Percentiles rank a stretch among this genome's conserved stretches.
Evolutionary conservation across 64 coral and sea anemone species (phyloP).

Genomic region (Stichodactyla helianthus): DNA sequence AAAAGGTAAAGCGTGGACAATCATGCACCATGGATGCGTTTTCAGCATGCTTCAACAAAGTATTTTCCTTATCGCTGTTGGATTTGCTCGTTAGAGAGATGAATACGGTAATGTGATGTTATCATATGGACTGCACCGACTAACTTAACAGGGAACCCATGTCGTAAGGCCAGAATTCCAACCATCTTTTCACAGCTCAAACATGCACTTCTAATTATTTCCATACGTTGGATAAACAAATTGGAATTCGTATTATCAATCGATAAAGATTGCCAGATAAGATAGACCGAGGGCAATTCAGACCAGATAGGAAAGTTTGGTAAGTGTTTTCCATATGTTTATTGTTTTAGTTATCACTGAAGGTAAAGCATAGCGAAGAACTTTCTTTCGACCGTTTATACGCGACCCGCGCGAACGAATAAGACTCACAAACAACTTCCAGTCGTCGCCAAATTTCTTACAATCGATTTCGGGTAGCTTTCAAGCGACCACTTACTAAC

Average conservation of each 20-base stretch:
- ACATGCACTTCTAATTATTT: background rate
- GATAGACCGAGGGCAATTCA: background rate
- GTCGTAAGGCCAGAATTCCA: background rate
- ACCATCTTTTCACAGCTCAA: background rate
- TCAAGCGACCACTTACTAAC: no score
- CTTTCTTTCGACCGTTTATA: no score
- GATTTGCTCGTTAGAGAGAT: slow-evolving; percentile 1
- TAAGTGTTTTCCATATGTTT: background rate
- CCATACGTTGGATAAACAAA: background rate
- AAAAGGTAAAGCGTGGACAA: background rate
- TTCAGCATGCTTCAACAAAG: no score
- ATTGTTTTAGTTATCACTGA: background rate
- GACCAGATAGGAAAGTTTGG: background rate
- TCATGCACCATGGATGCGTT: background rate
- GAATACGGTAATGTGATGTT: background rate
- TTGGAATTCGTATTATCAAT: background rate
- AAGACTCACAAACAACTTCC: no score
- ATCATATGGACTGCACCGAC: background rate
- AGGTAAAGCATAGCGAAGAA: no score
- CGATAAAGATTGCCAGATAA: background rate
- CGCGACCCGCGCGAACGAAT: no score
- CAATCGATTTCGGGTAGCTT: no score
- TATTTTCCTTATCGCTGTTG: background rate
- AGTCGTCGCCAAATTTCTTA: no score
- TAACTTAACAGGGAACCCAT: background rate